Base-by-base conservation (phyloP, 1,140 invertebrate genomes). In the Apis cerana region DNA sequence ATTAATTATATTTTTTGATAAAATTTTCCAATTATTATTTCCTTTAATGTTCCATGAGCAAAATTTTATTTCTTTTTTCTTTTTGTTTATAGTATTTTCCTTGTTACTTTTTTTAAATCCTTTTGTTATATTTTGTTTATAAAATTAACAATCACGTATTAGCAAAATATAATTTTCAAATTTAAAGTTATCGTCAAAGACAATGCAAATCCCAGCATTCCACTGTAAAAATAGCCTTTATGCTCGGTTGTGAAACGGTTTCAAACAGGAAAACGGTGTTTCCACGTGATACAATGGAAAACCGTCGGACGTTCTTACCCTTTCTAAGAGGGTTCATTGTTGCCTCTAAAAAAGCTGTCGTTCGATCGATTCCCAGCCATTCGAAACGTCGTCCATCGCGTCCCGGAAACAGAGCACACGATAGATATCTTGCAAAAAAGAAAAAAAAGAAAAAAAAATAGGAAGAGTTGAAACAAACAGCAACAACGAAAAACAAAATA, bases 351-450 rank as follows among this genome's bases (percentile, higher is more conserved):
- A 74, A 74, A 56, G 56, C 21, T 27, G 19, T 52, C 27, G 13
- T 8, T 17, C 48, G 23, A 48, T 74, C 71, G 58, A 72, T 71
- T 33, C 52, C 4, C 19, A 19, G 7, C 23, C 68, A 70, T 50
- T 70, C 69, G 52, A 71, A 71, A n/a, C 69, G 33, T 74, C 58
- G 71, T 74, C 71, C 13, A 74, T 74, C 56, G 56, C n/a, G 54
- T 33, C 56, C 21, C 71, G 19, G 56, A 74, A 74, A 74, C 71
- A 61, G 71, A 74, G 56, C 21, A 9, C 33, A 43, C 33, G 33
- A 43, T 43, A 43, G 33, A 43, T 43, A 43, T 43, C 33, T 43
- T 43, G 33, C n/a, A 13, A 64, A 72, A 58, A 54, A 67, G 15
- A n/a, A 23, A 48, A 13, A 12, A 48, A 5, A 15, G 3, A 62